These are phyloP conservation scores for Percopsis transmontana DNA, from an alignment of 2,113 vertebrate genomes.

Conservation along the genomic window DNA sequence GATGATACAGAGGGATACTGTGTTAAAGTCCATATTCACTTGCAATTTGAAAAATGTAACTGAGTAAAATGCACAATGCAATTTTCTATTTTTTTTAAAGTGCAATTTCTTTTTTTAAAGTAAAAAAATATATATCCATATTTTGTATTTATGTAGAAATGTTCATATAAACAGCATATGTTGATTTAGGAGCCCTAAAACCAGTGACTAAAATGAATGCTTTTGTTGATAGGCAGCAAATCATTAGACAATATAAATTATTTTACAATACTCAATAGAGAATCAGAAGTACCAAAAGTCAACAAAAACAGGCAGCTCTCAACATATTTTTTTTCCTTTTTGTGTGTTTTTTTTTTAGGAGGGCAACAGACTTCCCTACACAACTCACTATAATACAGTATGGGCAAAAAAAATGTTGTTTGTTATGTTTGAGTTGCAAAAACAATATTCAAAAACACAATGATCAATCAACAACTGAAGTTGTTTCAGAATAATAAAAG, in stretches of 20 bases:
- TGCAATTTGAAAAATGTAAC: constrained; percentile 71
- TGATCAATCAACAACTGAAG: constrained; percentile 53
- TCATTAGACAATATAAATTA: constrained; percentile 73
- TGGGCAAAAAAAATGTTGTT: constrained; percentile 52
- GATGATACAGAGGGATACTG: constrained; percentile 67
- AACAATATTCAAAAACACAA: constrained; percentile 56
- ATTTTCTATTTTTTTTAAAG: constrained; percentile 79
- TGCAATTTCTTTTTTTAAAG: constrained; percentile 82
- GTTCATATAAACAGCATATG: constrained; percentile 77
- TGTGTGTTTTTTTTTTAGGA: constrained; percentile 37
- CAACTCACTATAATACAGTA: constrained; percentile 39
- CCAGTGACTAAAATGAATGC: constrained; percentile 68
- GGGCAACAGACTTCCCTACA: constrained; percentile 45
- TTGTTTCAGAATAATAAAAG: constrained; percentile 59
- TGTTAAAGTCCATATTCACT: constrained; percentile 65
- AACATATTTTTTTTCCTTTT: constrained; percentile 9
- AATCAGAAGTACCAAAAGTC: constrained; percentile 72
- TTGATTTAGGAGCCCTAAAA: constrained; percentile 76
- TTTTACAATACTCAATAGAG: constrained; percentile 71
- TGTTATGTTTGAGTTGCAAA: constrained; percentile 54
- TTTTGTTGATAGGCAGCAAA: constrained; percentile 67
- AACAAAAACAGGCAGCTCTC: constrained; percentile 54
- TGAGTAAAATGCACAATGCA: constrained; percentile 76
- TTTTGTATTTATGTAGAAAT: constrained; percentile 82
- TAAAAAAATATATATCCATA: constrained; percentile 82